Conservation (phyloP, 2,797 vertebrate genomes). For the Cynodonichthys magdalenae region DNA sequence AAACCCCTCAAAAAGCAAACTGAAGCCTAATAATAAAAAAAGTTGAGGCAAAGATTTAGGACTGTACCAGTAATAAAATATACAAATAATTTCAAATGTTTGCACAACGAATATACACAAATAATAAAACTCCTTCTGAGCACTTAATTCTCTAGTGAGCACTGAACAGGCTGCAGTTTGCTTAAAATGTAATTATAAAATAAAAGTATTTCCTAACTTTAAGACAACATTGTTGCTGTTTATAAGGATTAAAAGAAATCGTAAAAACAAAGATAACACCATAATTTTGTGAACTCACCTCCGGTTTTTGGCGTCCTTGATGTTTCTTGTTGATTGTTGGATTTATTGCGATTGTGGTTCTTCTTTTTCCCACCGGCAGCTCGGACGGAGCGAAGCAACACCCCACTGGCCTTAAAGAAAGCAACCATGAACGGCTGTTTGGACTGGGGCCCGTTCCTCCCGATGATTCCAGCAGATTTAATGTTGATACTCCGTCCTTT, state of each 20-base stretch:
- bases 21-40: background rate
- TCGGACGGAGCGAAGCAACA: conserved; percentile 94
- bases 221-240: background rate
- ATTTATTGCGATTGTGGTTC: conserved; percentile 95
- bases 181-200: background rate
- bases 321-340: conserved; percentile 88
- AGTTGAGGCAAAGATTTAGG: too few relatives aligned
- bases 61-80: background rate
- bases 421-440: conserved; percentile 99
- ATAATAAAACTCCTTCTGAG: background rate
- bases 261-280: background rate
- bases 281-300: conserved; percentile 78
- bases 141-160: background rate
- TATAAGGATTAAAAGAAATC: background rate
- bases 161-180: background rate
- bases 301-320: conserved; percentile 85
- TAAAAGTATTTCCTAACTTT: background rate
- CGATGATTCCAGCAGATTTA: conserved; percentile 95
- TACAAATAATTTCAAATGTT: background rate
- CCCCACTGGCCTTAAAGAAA: conserved; percentile 98
- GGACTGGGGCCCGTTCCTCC: conserved; percentile 94
- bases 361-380: conserved; percentile 92
- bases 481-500: conserved; percentile 94
- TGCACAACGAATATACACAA: background rate
- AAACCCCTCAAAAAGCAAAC: background rate